These are phyloP conservation scores for Oeneis ivallda DNA, from an alignment of 2,888 invertebrate species.

Conservation along the genomic window DNA sequence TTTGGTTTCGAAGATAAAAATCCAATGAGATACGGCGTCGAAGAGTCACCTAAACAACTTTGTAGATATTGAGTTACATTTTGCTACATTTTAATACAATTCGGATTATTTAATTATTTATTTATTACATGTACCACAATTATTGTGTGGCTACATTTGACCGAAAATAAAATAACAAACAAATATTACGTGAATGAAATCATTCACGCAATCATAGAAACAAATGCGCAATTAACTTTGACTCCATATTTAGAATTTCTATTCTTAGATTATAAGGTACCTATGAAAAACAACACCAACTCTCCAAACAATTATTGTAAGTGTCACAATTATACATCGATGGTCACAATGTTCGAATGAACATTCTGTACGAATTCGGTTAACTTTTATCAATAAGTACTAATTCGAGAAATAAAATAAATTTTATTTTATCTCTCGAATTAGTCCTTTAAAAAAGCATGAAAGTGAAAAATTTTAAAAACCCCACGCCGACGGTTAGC, in stretches of 20 bases:
- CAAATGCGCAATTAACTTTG: slow-evolving; percentile 10
- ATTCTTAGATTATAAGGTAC: slow-evolving; percentile 8
- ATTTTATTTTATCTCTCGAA: too few species aligned
- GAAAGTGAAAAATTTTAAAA: too few species aligned
- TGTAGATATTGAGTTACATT: neutral
- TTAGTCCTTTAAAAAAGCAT: too few species aligned
- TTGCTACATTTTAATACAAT: neutral
- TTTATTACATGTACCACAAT: too few species aligned
- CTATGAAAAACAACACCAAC: neutral
- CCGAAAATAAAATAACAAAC: neutral
- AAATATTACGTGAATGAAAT: neutral
- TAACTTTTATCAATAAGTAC: too few species aligned
- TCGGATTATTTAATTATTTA: too few species aligned
- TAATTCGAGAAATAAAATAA: too few species aligned
- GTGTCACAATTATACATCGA: neutral
- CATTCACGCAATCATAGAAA: neutral
- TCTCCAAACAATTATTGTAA: slow-evolving; percentile 2
- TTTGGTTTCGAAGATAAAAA: too few species aligned
- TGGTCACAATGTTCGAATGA: neutral
- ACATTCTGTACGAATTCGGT: too few species aligned
- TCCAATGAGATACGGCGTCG: neutral
- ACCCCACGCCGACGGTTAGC: too few species aligned
- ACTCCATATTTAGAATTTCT: slow-evolving; percentile 6
- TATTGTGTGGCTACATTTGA: neutral
- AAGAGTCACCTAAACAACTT: neutral